phyloP scores from a whole-genome alignment of 1,140 invertebrate genomes.

The Glossosoma conforme region DNA sequence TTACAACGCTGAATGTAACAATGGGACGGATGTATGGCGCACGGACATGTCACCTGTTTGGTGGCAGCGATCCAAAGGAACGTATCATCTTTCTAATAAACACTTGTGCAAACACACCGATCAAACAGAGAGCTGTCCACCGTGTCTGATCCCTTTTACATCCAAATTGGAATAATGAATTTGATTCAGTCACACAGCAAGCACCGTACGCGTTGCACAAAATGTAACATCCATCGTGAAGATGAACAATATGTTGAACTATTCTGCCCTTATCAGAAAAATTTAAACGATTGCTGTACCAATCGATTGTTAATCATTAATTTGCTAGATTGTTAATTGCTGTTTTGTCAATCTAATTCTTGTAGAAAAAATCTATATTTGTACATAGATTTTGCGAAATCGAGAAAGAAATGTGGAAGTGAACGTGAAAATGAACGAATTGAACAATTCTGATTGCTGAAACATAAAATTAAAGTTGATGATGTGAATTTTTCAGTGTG shows the following conservation, averaged over 20 bases:
- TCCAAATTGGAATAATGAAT: slow-evolving; percentile 24
- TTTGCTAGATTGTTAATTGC: no score
- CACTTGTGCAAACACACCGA: slow-evolving; percentile 29
- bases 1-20: no score
- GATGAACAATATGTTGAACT: neutral
- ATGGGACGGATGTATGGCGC: slow-evolving; percentile 29
- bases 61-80: slow-evolving; percentile 6
- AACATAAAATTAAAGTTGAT: no score
- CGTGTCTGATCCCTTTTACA: slow-evolving; percentile 15
- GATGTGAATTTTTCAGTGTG: no score
- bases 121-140: slow-evolving; percentile 20
- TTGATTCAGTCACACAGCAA: slow-evolving; percentile 26
- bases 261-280: slow-evolving; percentile 1
- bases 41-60: slow-evolving; percentile 18
- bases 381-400: no score
- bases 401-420: no score
- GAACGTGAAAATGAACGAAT: no score
- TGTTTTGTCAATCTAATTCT: no score
- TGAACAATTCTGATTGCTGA: no score
- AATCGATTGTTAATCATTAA: slow-evolving; percentile 6
- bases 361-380: no score
- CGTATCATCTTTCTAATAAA: slow-evolving; percentile 25
- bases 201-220: slow-evolving; percentile 17
- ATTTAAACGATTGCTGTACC: no score
- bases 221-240: neutral